Conservation (phyloP, 2,888 invertebrate genomes). For the Bibio marci region DNA sequence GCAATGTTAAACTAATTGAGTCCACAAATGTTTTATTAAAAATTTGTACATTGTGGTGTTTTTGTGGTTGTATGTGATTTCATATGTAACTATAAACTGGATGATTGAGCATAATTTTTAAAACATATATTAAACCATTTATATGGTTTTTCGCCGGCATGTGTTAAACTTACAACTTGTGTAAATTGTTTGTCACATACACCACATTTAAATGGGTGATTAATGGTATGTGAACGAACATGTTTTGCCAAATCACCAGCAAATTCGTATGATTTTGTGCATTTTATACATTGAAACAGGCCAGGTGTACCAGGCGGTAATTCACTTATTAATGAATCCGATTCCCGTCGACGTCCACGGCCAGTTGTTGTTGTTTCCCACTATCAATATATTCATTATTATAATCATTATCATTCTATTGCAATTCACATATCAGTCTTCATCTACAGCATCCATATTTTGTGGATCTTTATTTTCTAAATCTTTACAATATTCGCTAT, state of each 20-base stretch:
- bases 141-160: constrained; percentile 28
- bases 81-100: constrained; percentile 29
- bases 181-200: constrained; percentile 29
- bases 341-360: constrained; percentile 7
- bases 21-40: constrained; percentile 30
- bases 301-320: background rate
- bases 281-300: constrained; percentile 11
- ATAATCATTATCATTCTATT: too few species aligned
- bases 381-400: too few species aligned
- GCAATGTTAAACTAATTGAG: constrained; percentile 23
- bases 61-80: constrained; percentile 26
- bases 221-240: constrained; percentile 28
- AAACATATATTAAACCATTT: constrained; percentile 28
- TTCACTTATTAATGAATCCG: constrained; percentile 1
- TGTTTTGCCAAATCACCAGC: constrained; percentile 30
- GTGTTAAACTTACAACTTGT: constrained; percentile 28
- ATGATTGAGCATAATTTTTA: constrained; percentile 28
- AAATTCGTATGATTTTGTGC: constrained; percentile 26
- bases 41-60: constrained; percentile 25
- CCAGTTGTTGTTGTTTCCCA: too few species aligned
- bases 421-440: too few species aligned
- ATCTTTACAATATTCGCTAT: too few species aligned
- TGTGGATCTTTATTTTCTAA: too few species aligned
- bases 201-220: constrained; percentile 28
- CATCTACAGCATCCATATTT: too few species aligned